phyloP scores from a whole-genome alignment of 2,888 invertebrate species.

The Caenorhabditis sp. region DNA sequence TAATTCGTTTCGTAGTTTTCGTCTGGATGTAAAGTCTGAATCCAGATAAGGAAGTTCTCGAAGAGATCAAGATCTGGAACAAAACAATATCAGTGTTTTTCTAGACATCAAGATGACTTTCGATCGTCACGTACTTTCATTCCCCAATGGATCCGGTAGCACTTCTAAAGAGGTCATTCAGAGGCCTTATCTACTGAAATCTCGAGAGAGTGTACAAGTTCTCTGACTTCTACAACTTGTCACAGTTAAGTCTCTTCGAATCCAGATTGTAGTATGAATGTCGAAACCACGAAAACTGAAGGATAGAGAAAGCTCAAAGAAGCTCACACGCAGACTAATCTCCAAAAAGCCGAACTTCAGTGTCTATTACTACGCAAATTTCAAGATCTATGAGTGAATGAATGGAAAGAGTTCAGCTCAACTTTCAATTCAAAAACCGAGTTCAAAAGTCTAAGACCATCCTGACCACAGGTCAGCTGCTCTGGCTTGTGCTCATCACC shows the following conservation, averaged over 20 bases:
- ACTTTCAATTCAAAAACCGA: slow-evolving; percentile 1
- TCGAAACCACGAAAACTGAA: slow-evolving; percentile 5
- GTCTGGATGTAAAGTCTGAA: slow-evolving; percentile 15
- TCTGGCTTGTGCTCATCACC: slow-evolving; percentile 1
- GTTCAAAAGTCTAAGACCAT: slow-evolving; percentile 38
- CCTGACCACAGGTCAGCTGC: slow-evolving; percentile 16
- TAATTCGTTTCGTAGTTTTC: slow-evolving; percentile 21
- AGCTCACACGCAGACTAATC: slow-evolving; percentile 19
- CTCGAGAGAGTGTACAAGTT: neutral
- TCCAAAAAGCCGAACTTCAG: neutral
- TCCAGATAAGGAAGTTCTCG: slow-evolving; percentile 20
- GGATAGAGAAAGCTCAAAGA: neutral
- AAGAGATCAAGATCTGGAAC: slow-evolving; percentile 18
- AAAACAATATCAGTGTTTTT: slow-evolving; percentile 1
- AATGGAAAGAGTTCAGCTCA: slow-evolving; percentile 15
- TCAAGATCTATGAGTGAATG: neutral
- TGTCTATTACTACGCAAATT: neutral
- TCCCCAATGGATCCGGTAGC: slow-evolving; percentile 1
- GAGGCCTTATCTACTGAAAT: neutral
- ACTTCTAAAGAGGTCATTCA: slow-evolving; percentile 13
- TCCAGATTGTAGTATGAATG: slow-evolving; percentile 21
- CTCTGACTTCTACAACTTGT: neutral
- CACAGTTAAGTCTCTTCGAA: neutral
- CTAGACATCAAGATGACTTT: neutral
- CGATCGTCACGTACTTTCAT: neutral